Base-by-base conservation (phyloP, 2,888 invertebrate genomes). In the Pilophorus perplexus region DNA sequence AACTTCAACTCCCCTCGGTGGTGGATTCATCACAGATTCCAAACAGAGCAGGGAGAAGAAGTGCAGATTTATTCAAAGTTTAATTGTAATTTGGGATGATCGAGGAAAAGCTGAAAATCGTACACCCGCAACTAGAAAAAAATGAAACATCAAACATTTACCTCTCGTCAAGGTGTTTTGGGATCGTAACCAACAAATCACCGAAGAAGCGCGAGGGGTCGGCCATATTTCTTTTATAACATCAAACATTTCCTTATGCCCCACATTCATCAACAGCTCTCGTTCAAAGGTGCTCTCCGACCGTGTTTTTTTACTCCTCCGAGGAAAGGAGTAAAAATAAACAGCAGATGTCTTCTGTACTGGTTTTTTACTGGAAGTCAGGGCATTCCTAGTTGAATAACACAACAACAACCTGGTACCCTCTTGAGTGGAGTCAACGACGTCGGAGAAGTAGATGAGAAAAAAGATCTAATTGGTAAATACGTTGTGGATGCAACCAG, bases 301-400 rank as follows among this genome's bases (percentile, higher is more conserved):
- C 38, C 38, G 38, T 55, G 22, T 55, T 54, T 55, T 37, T 37
- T 20, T 12, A 16, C 16, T 38, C 20, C 38, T 37, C n/a, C 38
- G 38, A 18, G 55, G 37, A 37, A 55, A 55, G 20, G 55, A 55
- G 37, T 55, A 55, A 38, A 55, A 55, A 55, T 55, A 55, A 55
- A 55, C 55, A 55, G 22, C 55, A 55, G 55, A 55, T 55, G 55
- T 37, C 33, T 55, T 55, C 55, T 55, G 55, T 55, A 55, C 55
- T 20, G 6, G 14, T 20, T 48, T 48, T 48, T 48, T 8, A 12
- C 27, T 28, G 28, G 16, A 52, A 27, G 52, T 20, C 10, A 52
- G 52, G 18, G 18, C 28, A 5, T 12, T 52, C 28, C 28, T 52
- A 33, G 33, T 27, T 20, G 23, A n/a, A 52, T 27, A 52, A 27